Conservation (phyloP, 2,113 vertebrate species). For the Falcunculus frontatus region DNA sequence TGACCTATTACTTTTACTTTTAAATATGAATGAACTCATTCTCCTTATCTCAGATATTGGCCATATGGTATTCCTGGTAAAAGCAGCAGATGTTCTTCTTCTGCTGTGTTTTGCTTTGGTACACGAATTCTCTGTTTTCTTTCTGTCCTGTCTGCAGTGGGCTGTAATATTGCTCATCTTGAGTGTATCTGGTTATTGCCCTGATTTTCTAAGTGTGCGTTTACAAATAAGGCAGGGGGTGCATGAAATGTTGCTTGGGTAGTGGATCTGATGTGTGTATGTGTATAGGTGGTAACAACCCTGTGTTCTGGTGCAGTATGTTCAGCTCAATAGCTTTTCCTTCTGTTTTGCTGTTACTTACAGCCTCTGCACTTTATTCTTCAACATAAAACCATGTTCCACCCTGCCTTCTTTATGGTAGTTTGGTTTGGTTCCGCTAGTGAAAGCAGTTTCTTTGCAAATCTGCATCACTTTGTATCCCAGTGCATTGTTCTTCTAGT, state of each 20-base stretch:
- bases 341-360: background rate
- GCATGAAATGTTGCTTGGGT: background rate
- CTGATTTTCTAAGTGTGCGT: background rate
- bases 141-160: background rate
- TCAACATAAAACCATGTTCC: background rate
- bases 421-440: background rate
- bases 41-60: background rate
- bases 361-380: background rate
- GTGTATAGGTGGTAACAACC: background rate
- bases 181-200: background rate
- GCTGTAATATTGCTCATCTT: background rate
- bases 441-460: background rate
- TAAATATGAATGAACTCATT: slow-evolving; percentile 42
- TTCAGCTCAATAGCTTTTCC: background rate
- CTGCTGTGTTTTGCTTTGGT: slow-evolving; percentile 1
- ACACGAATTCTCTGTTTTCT: slow-evolving; percentile 8
- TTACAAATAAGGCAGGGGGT: background rate
- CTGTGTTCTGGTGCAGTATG: background rate
- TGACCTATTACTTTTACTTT: slow-evolving; percentile 6
- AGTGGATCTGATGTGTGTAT: background rate
- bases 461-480: background rate
- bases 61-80: slow-evolving; percentile 57
- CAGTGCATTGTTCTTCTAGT: background rate
- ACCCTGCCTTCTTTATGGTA: background rate
- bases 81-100: slow-evolving; percentile 60